A percentile compares a stretch with the other conserved stretches of the same genome.
These are phyloP conservation scores for Psilopogon haemacephalus DNA, from an alignment of 2,113 vertebrate genomes.

Conservation along the genomic window DNA sequence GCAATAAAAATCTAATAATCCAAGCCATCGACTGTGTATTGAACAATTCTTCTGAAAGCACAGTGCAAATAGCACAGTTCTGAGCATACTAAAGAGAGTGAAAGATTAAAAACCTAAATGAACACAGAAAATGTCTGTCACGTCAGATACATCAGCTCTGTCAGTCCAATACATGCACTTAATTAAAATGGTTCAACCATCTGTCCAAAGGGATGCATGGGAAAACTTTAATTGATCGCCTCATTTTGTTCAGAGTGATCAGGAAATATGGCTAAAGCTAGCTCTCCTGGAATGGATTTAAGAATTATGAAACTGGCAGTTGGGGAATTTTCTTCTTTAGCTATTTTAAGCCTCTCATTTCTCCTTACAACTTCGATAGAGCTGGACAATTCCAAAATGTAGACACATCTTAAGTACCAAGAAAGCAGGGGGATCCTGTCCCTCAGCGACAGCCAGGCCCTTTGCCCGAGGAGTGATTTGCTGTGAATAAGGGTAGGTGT, in stretches of 20 bases:
- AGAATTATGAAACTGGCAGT: conserved; percentile 30
- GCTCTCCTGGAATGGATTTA: conserved; percentile 37
- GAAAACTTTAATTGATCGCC: conserved; percentile 57
- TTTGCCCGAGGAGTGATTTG: neutral
- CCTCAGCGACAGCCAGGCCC: neutral
- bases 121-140: conserved; percentile 69
- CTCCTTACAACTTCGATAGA: neutral
- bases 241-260: neutral
- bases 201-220: conserved; percentile 61
- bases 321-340: conserved; percentile 43
- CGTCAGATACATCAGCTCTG: conserved; percentile 52
- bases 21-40: neutral
- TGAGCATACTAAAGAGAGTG: conserved; percentile 17
- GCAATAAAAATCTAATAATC: conserved; percentile 45
- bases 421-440: neutral
- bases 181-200: conserved; percentile 72
- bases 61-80: conserved; percentile 30
- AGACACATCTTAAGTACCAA: neutral
- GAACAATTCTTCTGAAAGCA: conserved; percentile 20
- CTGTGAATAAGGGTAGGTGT: conserved; percentile 17
- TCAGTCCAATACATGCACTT: conserved; percentile 61
- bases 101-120: conserved; percentile 64
- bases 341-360: conserved; percentile 15
- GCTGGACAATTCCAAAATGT: neutral
- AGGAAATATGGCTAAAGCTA: conserved; percentile 3